phyloP scores from a whole-genome alignment of 1,140 invertebrate species.

The Leguminivora glycinivorella region DNA sequence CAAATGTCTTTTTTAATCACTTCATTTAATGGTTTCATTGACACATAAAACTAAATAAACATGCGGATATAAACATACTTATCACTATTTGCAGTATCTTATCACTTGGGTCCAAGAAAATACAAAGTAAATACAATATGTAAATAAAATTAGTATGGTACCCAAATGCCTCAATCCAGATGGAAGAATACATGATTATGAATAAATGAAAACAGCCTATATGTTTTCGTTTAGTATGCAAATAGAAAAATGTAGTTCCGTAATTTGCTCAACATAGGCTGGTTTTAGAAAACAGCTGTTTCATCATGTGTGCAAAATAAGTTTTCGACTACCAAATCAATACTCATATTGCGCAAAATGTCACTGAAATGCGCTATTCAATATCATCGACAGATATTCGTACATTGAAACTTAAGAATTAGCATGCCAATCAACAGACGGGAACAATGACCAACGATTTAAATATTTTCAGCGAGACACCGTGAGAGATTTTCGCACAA shows the following conservation, averaged over 20 bases:
- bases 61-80: conserved; percentile 18
- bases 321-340: conserved; percentile 71
- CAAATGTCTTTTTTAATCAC: neutral
- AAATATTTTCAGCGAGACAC: conserved; percentile 33
- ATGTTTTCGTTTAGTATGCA: neutral
- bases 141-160: conserved; percentile 16
- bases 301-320: conserved; percentile 65
- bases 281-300: conserved; percentile 71
- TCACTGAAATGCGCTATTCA: conserved; percentile 70
- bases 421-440: conserved; percentile 52
- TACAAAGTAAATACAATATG: conserved; percentile 7
- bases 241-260: neutral
- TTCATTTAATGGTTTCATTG: conserved; percentile 1
- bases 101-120: conserved; percentile 26
- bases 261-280: conserved; percentile 21
- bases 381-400: conserved; percentile 46
- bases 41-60: conserved; percentile 25
- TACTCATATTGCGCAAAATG: conserved; percentile 77
- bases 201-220: neutral
- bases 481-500: conserved; percentile 35
- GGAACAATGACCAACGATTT: conserved; percentile 55
- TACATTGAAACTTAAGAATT: conserved; percentile 47
- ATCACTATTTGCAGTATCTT: conserved; percentile 14
- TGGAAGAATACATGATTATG: neutral
- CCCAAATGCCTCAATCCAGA: neutral